These are phyloP conservation scores for Zaprionus camerounensis DNA, from an alignment of 1,140 invertebrate genomes.

Conservation along the genomic window DNA sequence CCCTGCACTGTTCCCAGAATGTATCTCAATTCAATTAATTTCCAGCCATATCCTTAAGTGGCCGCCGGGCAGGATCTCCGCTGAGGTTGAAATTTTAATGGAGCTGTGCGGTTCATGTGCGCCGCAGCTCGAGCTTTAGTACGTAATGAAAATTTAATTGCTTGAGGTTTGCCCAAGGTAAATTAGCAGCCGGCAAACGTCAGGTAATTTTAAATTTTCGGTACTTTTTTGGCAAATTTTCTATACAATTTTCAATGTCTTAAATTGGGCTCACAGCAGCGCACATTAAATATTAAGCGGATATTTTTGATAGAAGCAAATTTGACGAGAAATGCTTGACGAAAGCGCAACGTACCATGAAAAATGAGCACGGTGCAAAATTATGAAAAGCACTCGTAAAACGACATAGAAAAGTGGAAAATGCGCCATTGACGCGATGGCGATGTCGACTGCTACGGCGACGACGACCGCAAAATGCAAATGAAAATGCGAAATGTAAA, in stretches of 20 bases:
- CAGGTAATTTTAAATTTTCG: conserved; percentile 23
- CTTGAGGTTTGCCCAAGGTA: conserved; percentile 43
- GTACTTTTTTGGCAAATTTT: conserved; percentile 32
- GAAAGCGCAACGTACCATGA: conserved; percentile 65
- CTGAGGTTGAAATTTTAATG: conserved; percentile 72
- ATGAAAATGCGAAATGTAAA: conserved; percentile 63
- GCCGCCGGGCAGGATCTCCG: conserved; percentile 48
- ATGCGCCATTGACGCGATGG: conserved; percentile 35
- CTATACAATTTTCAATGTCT: background rate
- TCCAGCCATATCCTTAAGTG: conserved; percentile 55
- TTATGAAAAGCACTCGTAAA: conserved; percentile 64
- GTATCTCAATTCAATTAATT: conserved; percentile 77
- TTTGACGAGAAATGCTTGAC: conserved; percentile 55
- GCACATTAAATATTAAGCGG: conserved; percentile 58
- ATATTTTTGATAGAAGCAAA: conserved; percentile 41
- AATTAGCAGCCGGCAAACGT: conserved; percentile 47
- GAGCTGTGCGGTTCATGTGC: conserved; percentile 58
- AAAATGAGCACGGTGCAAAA: conserved; percentile 53
- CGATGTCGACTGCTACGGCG: background rate
- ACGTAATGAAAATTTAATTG: conserved; percentile 76
- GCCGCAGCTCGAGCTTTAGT: conserved; percentile 39
- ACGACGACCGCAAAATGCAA: conserved; percentile 43
- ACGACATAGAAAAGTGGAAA: conserved; percentile 44
- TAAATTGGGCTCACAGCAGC: conserved; percentile 17
- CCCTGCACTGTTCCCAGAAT: conserved; percentile 28